Base-by-base conservation (phyloP, 2,888 invertebrate genomes). In the Rotaria magnacalcarata region DNA sequence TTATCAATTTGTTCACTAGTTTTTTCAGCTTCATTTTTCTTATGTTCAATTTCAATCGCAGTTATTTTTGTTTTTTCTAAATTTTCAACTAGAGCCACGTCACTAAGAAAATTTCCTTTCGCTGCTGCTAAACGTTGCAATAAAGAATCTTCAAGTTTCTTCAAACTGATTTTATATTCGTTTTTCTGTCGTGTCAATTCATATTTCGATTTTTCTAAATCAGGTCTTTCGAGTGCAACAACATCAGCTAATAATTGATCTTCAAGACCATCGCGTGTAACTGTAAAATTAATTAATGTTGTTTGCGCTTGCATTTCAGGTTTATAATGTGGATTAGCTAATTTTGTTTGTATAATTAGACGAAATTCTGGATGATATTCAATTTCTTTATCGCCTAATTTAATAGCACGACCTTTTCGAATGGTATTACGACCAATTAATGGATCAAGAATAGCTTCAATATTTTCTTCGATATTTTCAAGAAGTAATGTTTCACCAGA, bases 141-240 rank as follows among this genome's bases (percentile, higher is more conserved):
- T 24, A 97, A 92, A 90, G 96, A 96, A 91, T 97, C 97, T 92
- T 97, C 97, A 85, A 97, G 92, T 86, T 94, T 93, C 90, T 97
- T 97, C 67, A 97, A 92, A 90, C 95, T 95, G 88, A 97, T 97
- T 91, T 97, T 97, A 90, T 97, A 97, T 91, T 97, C 95, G 91
- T 97, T 97, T 91, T 97, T 97, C 90, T 97, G 97, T 89, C 95
- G 95, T 0, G 97, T 97, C 87, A 97, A 92, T 89, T 96, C 96
- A 4, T 96, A 96, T 93, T 97, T 97, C 10, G 96, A 92, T 88
- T 96, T 95, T 91, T 97, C 97, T 84, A 97, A 92, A 92, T 97
- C 97, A 0, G 97, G 97, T 89, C 97, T 93, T 92, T 97, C 80
- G 47, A 80, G 47, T 41, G 87, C 87, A 43, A 88, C 88, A n/a